Percentiles rank a stretch among this genome's conserved stretches.
These are phyloP conservation scores for Papilio polyxenes DNA, from an alignment of 1,140 invertebrate genomes.

Conservation along the genomic window DNA sequence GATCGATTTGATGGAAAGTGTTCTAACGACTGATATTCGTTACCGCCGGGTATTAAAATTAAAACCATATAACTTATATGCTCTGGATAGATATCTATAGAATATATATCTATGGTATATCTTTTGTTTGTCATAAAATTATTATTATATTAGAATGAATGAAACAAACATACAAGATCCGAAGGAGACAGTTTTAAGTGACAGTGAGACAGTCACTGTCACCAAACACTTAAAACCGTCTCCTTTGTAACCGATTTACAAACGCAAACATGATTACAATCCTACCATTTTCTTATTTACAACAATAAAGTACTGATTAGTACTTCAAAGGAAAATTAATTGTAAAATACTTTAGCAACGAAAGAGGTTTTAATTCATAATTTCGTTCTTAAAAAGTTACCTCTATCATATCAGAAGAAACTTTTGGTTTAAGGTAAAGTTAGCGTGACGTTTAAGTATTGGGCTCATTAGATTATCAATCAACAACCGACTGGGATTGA, in stretches of 20 bases:
- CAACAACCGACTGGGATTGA: constrained; percentile 61
- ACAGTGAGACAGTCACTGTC: too few species aligned
- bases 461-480: constrained; percentile 60
- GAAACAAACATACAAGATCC: neutral
- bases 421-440: constrained; percentile 25
- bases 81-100: too few species aligned
- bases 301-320: neutral
- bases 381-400: constrained; percentile 1
- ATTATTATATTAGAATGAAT: neutral
- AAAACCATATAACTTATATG: neutral
- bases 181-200: neutral
- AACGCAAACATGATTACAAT: constrained; percentile 11
- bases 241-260: neutral
- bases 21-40: neutral
- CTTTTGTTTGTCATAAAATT: neutral
- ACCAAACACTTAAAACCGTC: neutral
- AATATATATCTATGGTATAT: too few species aligned
- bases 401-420: neutral
- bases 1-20: constrained; percentile 1
- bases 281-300: constrained; percentile 13
- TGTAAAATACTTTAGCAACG: constrained; percentile 7
- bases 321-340: neutral
- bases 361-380: constrained; percentile 18
- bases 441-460: constrained; percentile 45
- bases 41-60: neutral